Evolutionary conservation across 2,888 invertebrate genomes (phyloP), one percentile per base, ranked within the genome.

Genomic region (Temnothorax unifasciatus): DNA sequence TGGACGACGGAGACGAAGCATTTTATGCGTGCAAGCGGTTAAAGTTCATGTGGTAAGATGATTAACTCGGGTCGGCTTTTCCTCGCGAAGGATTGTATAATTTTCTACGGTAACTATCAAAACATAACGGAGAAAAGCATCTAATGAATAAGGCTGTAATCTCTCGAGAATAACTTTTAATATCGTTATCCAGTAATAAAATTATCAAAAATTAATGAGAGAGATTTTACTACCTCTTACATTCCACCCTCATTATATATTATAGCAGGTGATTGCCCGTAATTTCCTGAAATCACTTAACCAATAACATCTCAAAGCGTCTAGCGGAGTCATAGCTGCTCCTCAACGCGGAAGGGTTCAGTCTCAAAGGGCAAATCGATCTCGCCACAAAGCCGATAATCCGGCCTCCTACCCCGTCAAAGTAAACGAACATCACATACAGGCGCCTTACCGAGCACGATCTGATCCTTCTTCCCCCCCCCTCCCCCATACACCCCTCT

Each of bases 371-470:
- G 79, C 83, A 84, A 71, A 71, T 64, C 81, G 83, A 84, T 85
- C 76, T 52, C 41, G 21, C 41, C 71, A 25, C 66, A 71, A 50
- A 66, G 61, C 84, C 76, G 74, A 74, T 76, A 75, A 59, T 82
- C 61, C 66, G 74, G 69, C 64, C 68, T 63, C 59, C 66, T 44
- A 50, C 81, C 69, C 38, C 47, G 66, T 74, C 82, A 85, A 86
- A 85, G 86, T 79, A 86, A 86, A 83, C 77, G 82, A 82, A 85
- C 74, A 75, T 64, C 25, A 68, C 47, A 68, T 59, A 79, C 75
- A 69, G 66, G 64, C 77, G 61, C 44, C 57, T 68, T 69, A 68
- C 52, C 68, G 13, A 47, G 59, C 85, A 85, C 85, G 85, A 86
- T 82, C 52, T 64, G 71, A 38, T 76, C 68, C 85, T 66, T 63